Evolutionary conservation across 2,113 vertebrate genomes (phyloP).

Genomic region (Rhabdomys dilectus): DNA sequence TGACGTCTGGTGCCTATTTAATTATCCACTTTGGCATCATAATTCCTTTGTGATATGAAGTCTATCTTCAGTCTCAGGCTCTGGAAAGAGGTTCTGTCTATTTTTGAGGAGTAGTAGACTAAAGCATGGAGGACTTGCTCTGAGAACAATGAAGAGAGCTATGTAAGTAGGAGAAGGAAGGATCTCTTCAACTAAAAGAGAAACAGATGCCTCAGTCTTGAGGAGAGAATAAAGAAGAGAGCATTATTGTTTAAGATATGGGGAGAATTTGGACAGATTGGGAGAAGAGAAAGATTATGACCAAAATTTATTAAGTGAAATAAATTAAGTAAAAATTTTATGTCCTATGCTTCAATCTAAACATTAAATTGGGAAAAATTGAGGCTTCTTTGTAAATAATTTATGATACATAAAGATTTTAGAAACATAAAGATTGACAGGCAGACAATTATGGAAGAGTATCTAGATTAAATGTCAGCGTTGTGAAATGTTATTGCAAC

Average conservation of each 20-base stretch:
- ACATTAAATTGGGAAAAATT: slow-evolving; percentile 46
- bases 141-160: slow-evolving; percentile 45
- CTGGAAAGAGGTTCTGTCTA: neutral
- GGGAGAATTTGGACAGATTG: neutral
- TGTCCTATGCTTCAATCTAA: slow-evolving; percentile 50
- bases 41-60: slow-evolving; percentile 68
- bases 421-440: slow-evolving; percentile 66
- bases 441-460: slow-evolving; percentile 51
- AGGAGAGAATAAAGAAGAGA: slow-evolving; percentile 23
- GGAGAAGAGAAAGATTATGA: no score
- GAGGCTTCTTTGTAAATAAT: slow-evolving; percentile 56
- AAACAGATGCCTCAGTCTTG: slow-evolving; percentile 45
- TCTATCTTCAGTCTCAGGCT: slow-evolving; percentile 9
- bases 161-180: slow-evolving; percentile 72
- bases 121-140: neutral
- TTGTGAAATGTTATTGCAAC: slow-evolving; percentile 52
- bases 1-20: slow-evolving; percentile 59
- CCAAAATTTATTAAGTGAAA: neutral
- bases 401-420: slow-evolving; percentile 60
- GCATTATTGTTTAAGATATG: slow-evolving; percentile 47
- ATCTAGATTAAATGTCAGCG: slow-evolving; percentile 62
- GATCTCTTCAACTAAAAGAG: slow-evolving; percentile 61
- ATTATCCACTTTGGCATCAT: slow-evolving; percentile 64
- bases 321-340: neutral
- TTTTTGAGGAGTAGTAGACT: neutral